Conservation (phyloP, 2,797 vertebrate genomes). For the Rhynchonycteris naso region DNA sequence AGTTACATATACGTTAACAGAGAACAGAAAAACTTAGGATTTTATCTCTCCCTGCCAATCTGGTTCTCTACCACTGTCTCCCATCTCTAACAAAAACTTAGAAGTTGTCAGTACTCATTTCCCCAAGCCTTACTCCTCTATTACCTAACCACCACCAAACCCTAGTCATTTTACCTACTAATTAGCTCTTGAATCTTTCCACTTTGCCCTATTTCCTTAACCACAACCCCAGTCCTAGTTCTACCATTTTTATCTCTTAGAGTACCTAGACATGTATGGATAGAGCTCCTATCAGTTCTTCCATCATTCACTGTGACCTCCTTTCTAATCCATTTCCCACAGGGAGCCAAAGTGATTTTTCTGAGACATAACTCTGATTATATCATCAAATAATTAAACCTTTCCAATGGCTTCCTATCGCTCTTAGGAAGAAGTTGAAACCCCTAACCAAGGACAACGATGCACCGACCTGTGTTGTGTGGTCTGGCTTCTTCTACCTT, state of each 20-base stretch:
- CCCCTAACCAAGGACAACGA: background rate
- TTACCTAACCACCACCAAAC: background rate
- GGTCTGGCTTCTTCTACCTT: constrained; percentile 5
- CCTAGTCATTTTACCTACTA: background rate
- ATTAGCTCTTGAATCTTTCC: background rate
- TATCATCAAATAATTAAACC: background rate
- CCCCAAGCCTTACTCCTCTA: background rate
- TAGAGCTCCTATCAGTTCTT: background rate
- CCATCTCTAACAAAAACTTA: background rate
- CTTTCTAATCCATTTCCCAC: background rate
- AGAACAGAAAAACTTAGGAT: background rate
- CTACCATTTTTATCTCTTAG: background rate
- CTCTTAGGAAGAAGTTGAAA: background rate
- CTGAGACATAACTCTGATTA: constrained; percentile 15
- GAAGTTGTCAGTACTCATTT: background rate
- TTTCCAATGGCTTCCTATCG: background rate
- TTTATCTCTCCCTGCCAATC: background rate
- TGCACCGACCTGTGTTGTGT: background rate
- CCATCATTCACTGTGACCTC: background rate
- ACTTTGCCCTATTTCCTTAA: background rate
- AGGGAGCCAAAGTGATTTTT: background rate
- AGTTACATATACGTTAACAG: background rate
- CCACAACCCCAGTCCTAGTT: background rate
- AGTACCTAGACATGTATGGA: background rate
- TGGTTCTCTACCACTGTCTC: background rate